Base-by-base conservation (phyloP, 2,113 vertebrate species). In the Bungarus multicinctus region DNA sequence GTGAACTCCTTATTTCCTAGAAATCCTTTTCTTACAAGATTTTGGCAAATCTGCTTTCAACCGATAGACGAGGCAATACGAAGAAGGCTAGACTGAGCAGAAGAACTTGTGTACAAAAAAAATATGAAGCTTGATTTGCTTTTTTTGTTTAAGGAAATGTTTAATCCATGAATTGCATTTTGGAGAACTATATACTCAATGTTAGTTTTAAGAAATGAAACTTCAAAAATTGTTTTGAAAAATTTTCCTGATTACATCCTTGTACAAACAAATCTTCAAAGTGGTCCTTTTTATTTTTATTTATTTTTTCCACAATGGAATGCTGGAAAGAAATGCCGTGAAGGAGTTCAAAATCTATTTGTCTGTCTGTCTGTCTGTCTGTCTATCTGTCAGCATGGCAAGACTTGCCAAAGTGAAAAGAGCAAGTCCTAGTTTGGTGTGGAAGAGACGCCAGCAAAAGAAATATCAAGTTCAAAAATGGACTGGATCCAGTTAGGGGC, bases 231-330 rank as follows among this genome's bases (percentile, higher is more conserved):
- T 96, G 95, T 14, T 57, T 96, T 92, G 96, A 87, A 96, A 94
- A 93, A 95, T 94, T 85, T 94, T 85, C 93, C 11, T 96, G 94
- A 97, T 94, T 95, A 95, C 95, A 96, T 95, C 93, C 96, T 47
- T 96, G 96, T 95, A 96, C 96, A 97, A 97, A 96, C 45, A 94
- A 96, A 96, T 96, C 94, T 43, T 94, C 89, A 45, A 95, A 97
- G 95, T 95, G 96, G 95, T 95, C 74, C 34, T 39, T 81, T 81
- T 34, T 6, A 74, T 18, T 23, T 74, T 39, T 3, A 43, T 81
- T 81, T 81, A 5, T 81, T 81, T 81, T 69, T 14, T n/a, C 30
- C 12, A n/a, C 30, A 69, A 6, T 69, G 30, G 30, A 69, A 69
- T 69, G 60, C 60, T 81, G n/a, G 34, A 81, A 81, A 81, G 34